phyloP scores from a whole-genome alignment of 2,888 invertebrate genomes.

The Kuschelorhynchus macadamiae region DNA sequence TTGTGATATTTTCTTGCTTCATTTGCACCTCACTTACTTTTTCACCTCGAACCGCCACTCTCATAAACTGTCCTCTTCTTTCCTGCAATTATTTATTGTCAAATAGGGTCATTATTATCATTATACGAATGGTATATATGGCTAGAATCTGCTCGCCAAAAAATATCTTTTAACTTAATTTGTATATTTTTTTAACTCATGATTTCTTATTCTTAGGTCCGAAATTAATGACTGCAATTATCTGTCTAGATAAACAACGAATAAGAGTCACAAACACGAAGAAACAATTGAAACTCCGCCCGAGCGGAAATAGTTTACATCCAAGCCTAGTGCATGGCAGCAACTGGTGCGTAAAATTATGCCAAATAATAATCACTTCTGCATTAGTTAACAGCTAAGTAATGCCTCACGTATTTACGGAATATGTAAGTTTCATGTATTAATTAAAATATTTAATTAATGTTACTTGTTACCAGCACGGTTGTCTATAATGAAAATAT shows the following conservation, averaged over 20 bases:
- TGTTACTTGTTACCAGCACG: background rate
- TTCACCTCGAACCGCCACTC: too few species aligned
- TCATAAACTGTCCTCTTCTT: too few species aligned
- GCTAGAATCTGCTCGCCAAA: too few species aligned
- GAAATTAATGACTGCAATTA: background rate
- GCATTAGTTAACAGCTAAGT: constrained; percentile 36
- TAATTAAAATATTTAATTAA: constrained; percentile 30
- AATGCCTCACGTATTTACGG: constrained; percentile 41
- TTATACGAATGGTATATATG: too few species aligned
- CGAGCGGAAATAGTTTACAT: constrained; percentile 55
- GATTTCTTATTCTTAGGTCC: background rate
- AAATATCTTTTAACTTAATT: too few species aligned
- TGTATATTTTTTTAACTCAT: too few species aligned
- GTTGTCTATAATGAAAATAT: background rate
- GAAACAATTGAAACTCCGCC: constrained; percentile 56
- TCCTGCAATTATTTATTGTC: too few species aligned
- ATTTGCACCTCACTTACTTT: too few species aligned
- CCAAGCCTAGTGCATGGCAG: constrained; percentile 34
- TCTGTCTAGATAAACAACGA: constrained; percentile 21
- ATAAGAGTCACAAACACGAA: constrained; percentile 39
- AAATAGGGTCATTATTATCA: too few species aligned
- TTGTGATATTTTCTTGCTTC: too few species aligned
- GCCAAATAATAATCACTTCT: constrained; percentile 41
- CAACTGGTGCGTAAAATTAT: constrained; percentile 54
- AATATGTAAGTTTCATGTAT: constrained; percentile 22